These are phyloP conservation scores for Leptarthrus brevirostris DNA, from an alignment of 2,888 invertebrate genomes.

Conservation along the genomic window DNA sequence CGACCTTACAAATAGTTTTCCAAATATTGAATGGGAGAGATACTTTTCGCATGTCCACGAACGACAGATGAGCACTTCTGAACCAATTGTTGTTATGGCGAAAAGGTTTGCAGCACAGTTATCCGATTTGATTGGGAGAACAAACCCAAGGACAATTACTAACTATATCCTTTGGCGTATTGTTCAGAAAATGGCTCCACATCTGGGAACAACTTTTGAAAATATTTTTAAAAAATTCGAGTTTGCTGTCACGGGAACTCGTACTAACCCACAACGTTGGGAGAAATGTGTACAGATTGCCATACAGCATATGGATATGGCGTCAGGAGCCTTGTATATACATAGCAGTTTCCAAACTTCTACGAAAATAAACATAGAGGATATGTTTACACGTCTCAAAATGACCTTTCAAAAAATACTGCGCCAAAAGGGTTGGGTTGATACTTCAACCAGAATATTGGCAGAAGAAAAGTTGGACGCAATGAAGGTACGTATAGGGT, in stretches of 20 bases:
- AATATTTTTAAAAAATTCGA: conserved; percentile 85
- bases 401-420: conserved; percentile 84
- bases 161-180: conserved; percentile 90
- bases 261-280: conserved; percentile 89
- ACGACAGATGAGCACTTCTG: conserved; percentile 71
- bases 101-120: conserved; percentile 76
- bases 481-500: conserved; percentile 90
- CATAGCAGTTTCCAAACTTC: conserved; percentile 84
- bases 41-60: conserved; percentile 79
- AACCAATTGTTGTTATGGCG: conserved; percentile 81
- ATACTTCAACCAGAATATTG: conserved; percentile 80
- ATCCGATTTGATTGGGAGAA: conserved; percentile 73
- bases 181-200: conserved; percentile 83
- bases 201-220: conserved; percentile 89
- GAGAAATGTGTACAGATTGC: conserved; percentile 91
- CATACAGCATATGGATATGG: conserved; percentile 76
- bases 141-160: conserved; percentile 73
- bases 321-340: conserved; percentile 92
- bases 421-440: conserved; percentile 85
- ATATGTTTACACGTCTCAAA: conserved; percentile 83
- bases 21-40: conserved; percentile 78
- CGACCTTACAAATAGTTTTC: conserved; percentile 75
- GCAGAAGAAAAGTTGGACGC: conserved; percentile 85
- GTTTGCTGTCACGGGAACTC: conserved; percentile 79
- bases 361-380: conserved; percentile 89